phyloP scores from a whole-genome alignment of 1,140 invertebrate genomes.

The Ctenoplectra terminalis region DNA sequence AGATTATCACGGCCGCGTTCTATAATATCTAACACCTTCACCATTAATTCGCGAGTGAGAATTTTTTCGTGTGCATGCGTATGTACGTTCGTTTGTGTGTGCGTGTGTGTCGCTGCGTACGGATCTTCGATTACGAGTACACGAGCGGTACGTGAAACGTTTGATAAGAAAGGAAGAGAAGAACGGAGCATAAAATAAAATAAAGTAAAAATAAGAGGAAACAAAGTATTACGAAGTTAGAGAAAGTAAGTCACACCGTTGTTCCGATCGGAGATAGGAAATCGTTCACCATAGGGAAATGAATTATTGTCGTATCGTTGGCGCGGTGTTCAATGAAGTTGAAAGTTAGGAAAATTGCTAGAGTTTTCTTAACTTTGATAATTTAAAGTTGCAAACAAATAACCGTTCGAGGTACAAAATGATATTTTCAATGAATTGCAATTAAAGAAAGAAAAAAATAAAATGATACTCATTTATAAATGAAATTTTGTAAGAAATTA shows the following conservation, averaged over 20 bases:
- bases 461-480: not conserved
- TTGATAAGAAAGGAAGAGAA: conserved; percentile 26
- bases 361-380: not conserved
- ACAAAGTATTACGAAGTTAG: conserved; percentile 42
- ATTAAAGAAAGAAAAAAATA: too few species aligned
- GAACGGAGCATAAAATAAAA: not conserved
- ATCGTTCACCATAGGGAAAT: not conserved
- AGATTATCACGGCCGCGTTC: conserved; percentile 26
- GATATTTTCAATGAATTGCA: too few species aligned
- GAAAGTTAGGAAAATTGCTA: not conserved
- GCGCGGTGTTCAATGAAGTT: not conserved
- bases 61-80: conserved; percentile 22
- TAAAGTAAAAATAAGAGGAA: not conserved
- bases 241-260: conserved; percentile 20
- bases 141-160: conserved; percentile 10
- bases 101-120: conserved; percentile 21
- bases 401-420: too few species aligned
- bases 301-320: not conserved
- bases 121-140: conserved; percentile 19
- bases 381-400: not conserved
- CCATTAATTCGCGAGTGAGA: conserved; percentile 13
- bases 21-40: not conserved
- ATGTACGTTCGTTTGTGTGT: conserved; percentile 25
- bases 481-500: not conserved
- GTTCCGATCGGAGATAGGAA: not conserved